phyloP scores from a whole-genome alignment of 2,888 invertebrate genomes.

The Hydrotaea diabolus region DNA sequence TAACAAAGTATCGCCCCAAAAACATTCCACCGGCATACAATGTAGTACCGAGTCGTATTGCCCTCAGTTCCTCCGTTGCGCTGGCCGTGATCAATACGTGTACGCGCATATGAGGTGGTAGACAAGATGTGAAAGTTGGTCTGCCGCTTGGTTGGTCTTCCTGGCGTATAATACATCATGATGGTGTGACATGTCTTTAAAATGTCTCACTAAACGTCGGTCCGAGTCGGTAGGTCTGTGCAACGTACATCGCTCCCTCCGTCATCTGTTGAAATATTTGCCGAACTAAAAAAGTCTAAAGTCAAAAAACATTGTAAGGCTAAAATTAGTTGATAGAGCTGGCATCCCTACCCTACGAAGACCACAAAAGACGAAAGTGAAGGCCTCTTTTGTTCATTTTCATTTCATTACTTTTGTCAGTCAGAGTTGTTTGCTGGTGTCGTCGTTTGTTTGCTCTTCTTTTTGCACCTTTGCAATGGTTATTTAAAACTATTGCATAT shows the following conservation, averaged over 20 bases:
- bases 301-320: neutral
- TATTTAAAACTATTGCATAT: conserved; percentile 54
- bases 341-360: neutral
- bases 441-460: no score
- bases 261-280: conserved; percentile 2
- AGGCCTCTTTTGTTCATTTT: neutral
- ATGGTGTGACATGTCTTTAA: conserved; percentile 51
- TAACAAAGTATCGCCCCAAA: conserved; percentile 13
- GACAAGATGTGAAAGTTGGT: neutral
- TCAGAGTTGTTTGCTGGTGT: neutral
- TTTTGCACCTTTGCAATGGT: conserved; percentile 64
- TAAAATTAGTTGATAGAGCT: conserved; percentile 30
- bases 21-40: conserved; percentile 22
- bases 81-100: conserved; percentile 23
- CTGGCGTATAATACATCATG: conserved; percentile 37
- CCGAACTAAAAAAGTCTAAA: neutral
- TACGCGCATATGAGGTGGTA: neutral
- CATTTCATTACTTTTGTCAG: neutral
- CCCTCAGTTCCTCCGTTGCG: conserved; percentile 4
- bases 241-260: conserved; percentile 11
- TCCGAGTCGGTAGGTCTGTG: no score
- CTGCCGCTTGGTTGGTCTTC: conserved; percentile 1
- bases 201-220: conserved; percentile 14
- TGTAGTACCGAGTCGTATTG: conserved; percentile 10
- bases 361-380: neutral